These are phyloP conservation scores for Drosophila barbarae DNA, from an alignment of 2,888 invertebrate species.

Conservation along the genomic window DNA sequence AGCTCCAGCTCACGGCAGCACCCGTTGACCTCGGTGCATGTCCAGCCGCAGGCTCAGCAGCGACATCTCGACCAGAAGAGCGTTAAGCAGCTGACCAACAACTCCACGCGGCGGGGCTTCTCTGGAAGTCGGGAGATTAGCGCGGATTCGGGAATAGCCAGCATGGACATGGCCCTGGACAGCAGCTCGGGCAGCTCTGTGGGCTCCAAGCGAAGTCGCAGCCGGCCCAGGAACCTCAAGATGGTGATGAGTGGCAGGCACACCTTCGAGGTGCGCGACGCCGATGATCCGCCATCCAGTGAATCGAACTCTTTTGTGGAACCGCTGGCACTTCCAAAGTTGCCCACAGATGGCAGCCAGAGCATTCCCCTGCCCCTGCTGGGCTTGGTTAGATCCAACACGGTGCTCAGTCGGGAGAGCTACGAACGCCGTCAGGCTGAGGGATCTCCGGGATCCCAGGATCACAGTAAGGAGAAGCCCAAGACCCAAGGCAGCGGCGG, in stretches of 20 bases:
- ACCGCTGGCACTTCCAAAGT: slow-evolving; percentile 78
- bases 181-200: slow-evolving; percentile 56
- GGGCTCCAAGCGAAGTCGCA: slow-evolving; percentile 78
- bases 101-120: slow-evolving; percentile 82
- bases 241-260: slow-evolving; percentile 87
- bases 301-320: slow-evolving; percentile 77
- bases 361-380: slow-evolving; percentile 77
- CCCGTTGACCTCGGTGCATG: slow-evolving; percentile 62
- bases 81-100: slow-evolving; percentile 87
- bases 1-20: slow-evolving; percentile 46
- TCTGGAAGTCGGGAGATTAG: slow-evolving; percentile 79
- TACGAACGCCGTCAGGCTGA: slow-evolving; percentile 61
- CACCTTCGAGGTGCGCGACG: slow-evolving; percentile 87
- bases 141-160: slow-evolving; percentile 79
- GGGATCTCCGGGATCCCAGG: slow-evolving; percentile 12
- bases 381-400: slow-evolving; percentile 78
- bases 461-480: slow-evolving; percentile 18
- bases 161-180: slow-evolving; percentile 77
- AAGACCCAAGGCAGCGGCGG: slow-evolving; percentile 45
- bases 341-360: slow-evolving; percentile 77
- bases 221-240: slow-evolving; percentile 85
- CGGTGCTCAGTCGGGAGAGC: slow-evolving; percentile 76
- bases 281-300: slow-evolving; percentile 80
- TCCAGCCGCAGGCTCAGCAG: slow-evolving; percentile 75
- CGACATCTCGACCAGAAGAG: slow-evolving; percentile 84